These are phyloP conservation scores for Carpatolechia fugitivella DNA, from an alignment of 2,888 invertebrate genomes.

Conservation along the genomic window DNA sequence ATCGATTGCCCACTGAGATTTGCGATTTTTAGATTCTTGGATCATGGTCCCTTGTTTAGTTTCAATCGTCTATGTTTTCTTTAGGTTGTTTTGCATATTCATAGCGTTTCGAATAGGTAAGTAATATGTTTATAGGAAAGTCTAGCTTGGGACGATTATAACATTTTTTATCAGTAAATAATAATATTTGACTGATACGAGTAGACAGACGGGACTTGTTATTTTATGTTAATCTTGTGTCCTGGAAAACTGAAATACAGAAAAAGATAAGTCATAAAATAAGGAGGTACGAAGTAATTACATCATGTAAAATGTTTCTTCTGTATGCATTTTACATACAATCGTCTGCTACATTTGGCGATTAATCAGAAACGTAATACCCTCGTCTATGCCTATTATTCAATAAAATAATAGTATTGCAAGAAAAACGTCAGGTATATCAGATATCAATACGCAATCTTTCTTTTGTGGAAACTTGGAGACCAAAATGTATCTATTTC, in stretches of 20 bases:
- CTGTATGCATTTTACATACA: not conserved
- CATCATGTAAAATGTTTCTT: not conserved
- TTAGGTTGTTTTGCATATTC: constrained; percentile 9
- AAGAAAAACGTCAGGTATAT: constrained; percentile 71
- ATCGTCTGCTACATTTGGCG: constrained; percentile 24
- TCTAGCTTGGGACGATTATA: no score
- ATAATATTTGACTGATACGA: no score
- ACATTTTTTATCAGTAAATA: no score
- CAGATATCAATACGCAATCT: constrained; percentile 70
- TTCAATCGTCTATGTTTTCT: not conserved
- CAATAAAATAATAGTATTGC: constrained; percentile 35
- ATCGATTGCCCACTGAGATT: constrained; percentile 55
- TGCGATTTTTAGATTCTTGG: constrained; percentile 33
- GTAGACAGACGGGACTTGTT: no score
- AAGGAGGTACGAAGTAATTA: no score
- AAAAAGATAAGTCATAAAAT: no score
- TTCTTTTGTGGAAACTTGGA: constrained; percentile 57
- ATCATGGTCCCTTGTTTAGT: constrained; percentile 32
- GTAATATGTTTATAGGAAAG: no score
- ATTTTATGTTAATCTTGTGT: no score
- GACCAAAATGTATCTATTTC: constrained; percentile 66
- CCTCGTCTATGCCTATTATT: constrained; percentile 44
- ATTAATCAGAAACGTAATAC: constrained; percentile 52
- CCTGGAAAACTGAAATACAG: no score
- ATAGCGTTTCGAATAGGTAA: not conserved